Evolutionary conservation across 2,113 vertebrate species (phyloP).

Genomic region (Pongo pygmaeus): DNA sequence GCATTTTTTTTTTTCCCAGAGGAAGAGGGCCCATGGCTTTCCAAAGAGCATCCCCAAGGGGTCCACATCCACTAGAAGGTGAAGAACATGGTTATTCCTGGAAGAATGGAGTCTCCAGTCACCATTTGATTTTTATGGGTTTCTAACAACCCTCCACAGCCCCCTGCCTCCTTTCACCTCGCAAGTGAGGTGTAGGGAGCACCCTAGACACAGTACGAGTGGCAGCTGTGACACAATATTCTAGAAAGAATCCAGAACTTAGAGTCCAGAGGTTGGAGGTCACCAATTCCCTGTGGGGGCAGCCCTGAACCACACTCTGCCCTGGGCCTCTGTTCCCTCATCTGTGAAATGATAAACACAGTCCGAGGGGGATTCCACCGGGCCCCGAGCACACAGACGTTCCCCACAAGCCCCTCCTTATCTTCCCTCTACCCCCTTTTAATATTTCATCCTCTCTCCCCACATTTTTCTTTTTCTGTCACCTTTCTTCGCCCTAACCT

Average conservation of each 20-base stretch:
- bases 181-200: neutral
- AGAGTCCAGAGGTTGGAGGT: neutral
- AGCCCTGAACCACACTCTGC: neutral
- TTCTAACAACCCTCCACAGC: neutral
- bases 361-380: fast-evolving
- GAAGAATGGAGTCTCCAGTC: neutral
- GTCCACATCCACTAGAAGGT: neutral
- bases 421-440: neutral
- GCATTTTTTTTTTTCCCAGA: neutral
- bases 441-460: fast-evolving
- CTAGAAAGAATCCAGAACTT: neutral
- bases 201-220: neutral
- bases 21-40: neutral
- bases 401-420: too few relatives aligned
- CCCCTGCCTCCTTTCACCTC: neutral
- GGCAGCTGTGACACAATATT: neutral
- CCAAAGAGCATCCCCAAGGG: neutral
- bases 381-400: neutral
- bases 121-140: neutral
- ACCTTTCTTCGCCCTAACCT: neutral
- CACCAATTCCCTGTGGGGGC: neutral
- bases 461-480: fast-evolving
- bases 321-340: neutral
- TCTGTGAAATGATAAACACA: neutral
- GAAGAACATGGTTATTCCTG: neutral